Conservation (phyloP, 2,888 invertebrate genomes). For the Monoplex corrugatus region DNA sequence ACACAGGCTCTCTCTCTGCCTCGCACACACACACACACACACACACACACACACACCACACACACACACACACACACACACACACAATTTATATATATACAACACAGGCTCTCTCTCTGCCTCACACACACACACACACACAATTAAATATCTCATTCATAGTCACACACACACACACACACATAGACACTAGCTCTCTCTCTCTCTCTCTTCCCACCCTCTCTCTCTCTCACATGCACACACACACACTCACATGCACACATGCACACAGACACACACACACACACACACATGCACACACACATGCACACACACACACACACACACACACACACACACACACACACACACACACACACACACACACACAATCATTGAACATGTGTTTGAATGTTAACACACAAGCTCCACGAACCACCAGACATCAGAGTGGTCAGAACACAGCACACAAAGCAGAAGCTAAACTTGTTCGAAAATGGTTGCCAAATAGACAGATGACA, state of each 20-base stretch:
- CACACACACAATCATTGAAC: neutral
- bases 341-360: neutral
- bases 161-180: neutral
- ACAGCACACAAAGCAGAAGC: no score
- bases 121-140: neutral
- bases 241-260: neutral
- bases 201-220: no score
- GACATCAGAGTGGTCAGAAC: no score
- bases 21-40: neutral
- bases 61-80: neutral
- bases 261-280: neutral
- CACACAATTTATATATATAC: neutral
- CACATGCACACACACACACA: neutral
- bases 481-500: no score
- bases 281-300: conserved; percentile 15
- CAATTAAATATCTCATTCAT: no score
- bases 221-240: neutral
- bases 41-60: neutral
- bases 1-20: neutral
- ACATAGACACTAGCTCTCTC: neutral
- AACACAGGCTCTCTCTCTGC: neutral
- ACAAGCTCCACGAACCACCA: no score
- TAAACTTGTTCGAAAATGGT: no score
- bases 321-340: neutral
- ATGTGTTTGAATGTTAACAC: no score